Evolutionary conservation across 2,113 vertebrate species (phyloP).

Genomic region (Scalopus aquaticus): DNA sequence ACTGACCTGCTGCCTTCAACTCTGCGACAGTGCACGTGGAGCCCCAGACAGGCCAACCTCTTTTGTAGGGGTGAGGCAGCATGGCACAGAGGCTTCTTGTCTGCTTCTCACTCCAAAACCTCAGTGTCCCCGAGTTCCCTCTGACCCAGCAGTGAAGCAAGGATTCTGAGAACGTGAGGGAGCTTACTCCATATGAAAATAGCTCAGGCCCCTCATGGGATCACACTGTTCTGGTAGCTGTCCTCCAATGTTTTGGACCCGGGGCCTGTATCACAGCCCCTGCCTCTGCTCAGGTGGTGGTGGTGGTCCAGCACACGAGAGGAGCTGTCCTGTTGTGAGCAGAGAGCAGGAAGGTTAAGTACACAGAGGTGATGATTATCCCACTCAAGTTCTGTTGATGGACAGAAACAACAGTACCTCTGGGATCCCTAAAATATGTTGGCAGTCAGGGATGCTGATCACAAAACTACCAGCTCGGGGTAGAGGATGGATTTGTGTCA

Average conservation of each 20-base stretch:
- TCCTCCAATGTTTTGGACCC: not conserved
- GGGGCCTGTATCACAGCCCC: not conserved
- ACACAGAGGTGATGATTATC: constrained; percentile 27
- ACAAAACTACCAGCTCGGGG: not conserved
- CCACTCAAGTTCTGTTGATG: constrained; percentile 2
- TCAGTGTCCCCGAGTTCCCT: constrained; percentile 12
- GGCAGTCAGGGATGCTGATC: not conserved
- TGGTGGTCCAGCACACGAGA: not conserved
- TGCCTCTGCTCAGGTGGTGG: not conserved
- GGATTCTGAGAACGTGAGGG: not conserved
- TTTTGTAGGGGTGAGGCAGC: not conserved
- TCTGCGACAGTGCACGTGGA: not conserved
- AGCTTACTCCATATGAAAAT: constrained; percentile 6
- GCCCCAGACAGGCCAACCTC: not conserved
- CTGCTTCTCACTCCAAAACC: not conserved
- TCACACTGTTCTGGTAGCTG: not conserved
- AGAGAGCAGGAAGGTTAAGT: not conserved
- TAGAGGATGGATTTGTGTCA: not conserved
- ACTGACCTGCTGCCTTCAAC: constrained; percentile 52
- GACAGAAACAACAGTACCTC: constrained; percentile 46
- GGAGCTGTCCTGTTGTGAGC: not conserved
- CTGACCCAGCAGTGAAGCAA: constrained; percentile 55
- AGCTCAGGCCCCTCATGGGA: not conserved
- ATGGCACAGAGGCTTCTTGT: not conserved
- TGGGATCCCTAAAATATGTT: not conserved